phyloP scores from a whole-genome alignment of 2,113 vertebrate species.

The Gambusia affinis region DNA sequence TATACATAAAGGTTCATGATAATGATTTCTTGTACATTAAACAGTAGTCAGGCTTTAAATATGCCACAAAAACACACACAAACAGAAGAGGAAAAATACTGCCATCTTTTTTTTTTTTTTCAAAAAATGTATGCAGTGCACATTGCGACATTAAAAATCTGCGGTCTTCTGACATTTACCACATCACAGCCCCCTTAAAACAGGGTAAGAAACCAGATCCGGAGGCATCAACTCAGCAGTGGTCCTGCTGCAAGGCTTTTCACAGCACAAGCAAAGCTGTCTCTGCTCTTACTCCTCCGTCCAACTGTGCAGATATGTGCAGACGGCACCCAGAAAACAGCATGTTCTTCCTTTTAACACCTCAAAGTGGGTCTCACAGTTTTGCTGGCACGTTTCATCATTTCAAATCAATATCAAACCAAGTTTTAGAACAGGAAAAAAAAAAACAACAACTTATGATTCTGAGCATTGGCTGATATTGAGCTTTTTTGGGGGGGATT shows the following conservation, averaged over 20 bases:
- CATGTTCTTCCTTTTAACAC: constrained; percentile 7
- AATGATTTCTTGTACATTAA: not conserved
- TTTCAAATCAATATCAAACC: constrained; percentile 13
- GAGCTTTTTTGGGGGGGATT: not conserved
- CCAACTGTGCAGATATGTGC: constrained; percentile 6
- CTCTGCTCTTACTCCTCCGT: not conserved
- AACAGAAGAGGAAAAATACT: not conserved
- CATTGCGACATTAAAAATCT: not conserved
- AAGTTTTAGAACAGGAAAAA: constrained; percentile 13
- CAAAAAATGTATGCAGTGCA: not conserved
- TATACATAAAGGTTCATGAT: not conserved
- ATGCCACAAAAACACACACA: not conserved
- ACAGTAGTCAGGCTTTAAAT: not conserved
- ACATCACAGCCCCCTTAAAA: constrained; percentile 6
- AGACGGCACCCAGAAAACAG: constrained; percentile 9
- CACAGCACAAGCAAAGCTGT: constrained; percentile 10
- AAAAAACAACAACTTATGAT: not conserved
- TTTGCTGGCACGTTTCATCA: not conserved
- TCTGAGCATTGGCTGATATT: not conserved
- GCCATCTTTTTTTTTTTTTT: too few species aligned
- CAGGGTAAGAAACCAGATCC: constrained; percentile 6
- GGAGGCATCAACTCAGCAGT: constrained; percentile 24
- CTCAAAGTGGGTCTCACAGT: not conserved
- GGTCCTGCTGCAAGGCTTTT: constrained; percentile 12
- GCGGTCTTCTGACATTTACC: constrained; percentile 22